Evolutionary conservation across 2,797 vertebrate species (phyloP), one percentile per base, ranked within the genome.

Genomic region (Thaleichthys pacificus): DNA sequence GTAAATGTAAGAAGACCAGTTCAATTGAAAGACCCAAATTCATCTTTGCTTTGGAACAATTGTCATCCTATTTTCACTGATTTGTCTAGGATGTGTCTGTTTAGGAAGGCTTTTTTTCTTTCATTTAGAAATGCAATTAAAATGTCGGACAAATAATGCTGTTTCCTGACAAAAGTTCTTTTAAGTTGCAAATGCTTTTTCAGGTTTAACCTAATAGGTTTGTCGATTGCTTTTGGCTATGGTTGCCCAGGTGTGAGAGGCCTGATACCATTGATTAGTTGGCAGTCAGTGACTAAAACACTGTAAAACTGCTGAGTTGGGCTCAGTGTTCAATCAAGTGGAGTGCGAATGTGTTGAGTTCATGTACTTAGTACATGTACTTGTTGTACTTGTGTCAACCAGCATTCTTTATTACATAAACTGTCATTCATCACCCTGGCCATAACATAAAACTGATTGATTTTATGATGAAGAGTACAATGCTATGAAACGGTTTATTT

Each of bases 241-340:
- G 57, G 21, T 61, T 72, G 69, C 35, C 28, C 63, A 26, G 71
- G 51, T 14, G 47, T 61, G 17, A 21, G 21, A 76, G 71, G 71
- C 54, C 65, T 61, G 68, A 35, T 68, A 72, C 63, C 47, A 69
- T 42, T 24, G 77, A 80, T 72, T 61, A 69, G 61, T 76, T 75
- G 68, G 70, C 57, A 35, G 71, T 71, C 61, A 67, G 58, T 74
- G 65, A 68, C 75, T 73, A 62, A 54, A 71, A n/a, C 47, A 63
- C 47, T 76, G 63, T 51, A 70, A 64, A 76, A 62, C 76, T 70
- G 69, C 70, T 63, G 62, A 21, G 68, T 57, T 73, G 32, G 47
- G 54, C 60, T 73, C 66, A 77, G 54, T 69, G 42, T 58, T 62
- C 38, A 47, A 24, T 51, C 19, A 64, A 26, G 62, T 67, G n/a